Conservation (phyloP, 2,113 vertebrate genomes). For the Megaptera novaeangliae region DNA sequence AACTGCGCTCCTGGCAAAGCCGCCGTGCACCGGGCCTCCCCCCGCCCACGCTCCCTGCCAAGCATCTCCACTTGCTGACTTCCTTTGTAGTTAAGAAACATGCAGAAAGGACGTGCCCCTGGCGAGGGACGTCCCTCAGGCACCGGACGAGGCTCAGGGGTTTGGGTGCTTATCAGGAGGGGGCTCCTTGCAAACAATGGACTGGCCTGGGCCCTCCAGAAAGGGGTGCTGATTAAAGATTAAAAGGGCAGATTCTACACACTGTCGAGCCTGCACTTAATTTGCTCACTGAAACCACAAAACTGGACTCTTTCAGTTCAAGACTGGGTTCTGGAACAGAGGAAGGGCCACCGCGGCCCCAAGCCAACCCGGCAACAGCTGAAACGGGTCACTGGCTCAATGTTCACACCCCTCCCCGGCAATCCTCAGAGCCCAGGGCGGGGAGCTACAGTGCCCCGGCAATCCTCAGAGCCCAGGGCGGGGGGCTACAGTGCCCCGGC, state of each 20-base stretch:
- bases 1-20: accelerated
- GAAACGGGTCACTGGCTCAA: neutral
- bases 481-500: no score
- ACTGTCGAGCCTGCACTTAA: accelerated
- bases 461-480: no score
- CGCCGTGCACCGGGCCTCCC: no score
- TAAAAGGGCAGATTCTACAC: no score
- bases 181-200: neutral
- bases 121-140: neutral
- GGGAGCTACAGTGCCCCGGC: no score
- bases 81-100: no score
- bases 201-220: neutral
- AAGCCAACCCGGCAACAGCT: neutral
- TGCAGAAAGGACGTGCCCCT: neutral
- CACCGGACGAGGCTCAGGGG: no score
- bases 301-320: neutral
- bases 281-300: neutral
- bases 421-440: neutral
- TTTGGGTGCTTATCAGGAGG: no score
- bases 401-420: neutral
- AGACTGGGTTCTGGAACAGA: neutral
- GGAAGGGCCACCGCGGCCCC: neutral
- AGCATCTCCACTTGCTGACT: no score
- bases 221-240: no score
- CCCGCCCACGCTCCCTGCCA: no score